These are phyloP conservation scores for Nasonia longicornis DNA, from an alignment of 1,140 invertebrate species.

Conservation along the genomic window DNA sequence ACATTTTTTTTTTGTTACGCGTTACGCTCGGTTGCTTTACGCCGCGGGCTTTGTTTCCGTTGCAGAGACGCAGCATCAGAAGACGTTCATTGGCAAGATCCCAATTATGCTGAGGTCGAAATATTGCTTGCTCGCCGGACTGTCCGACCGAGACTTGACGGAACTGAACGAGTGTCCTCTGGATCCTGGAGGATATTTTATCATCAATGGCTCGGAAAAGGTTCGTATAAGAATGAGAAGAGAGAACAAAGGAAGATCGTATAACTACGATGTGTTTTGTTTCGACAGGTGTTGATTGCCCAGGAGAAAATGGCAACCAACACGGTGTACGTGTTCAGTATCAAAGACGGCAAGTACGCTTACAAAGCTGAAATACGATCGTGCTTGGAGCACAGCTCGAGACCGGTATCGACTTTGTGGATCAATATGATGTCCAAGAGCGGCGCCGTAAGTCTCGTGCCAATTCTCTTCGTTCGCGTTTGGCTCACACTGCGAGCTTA, in stretches of 20 bases:
- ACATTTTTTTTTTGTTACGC: slow-evolving; percentile 60
- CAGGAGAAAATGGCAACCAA: slow-evolving; percentile 99
- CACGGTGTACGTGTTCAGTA: slow-evolving; percentile 98
- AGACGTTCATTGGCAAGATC: slow-evolving; percentile 99
- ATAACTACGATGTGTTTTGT: background rate
- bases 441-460: slow-evolving; percentile 72
- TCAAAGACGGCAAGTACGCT: slow-evolving; percentile 98
- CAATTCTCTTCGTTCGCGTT: background rate
- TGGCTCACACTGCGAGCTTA: background rate
- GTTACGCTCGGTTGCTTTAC: background rate
- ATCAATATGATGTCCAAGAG: slow-evolving; percentile 99
- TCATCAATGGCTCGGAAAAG: slow-evolving; percentile 96
- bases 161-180: slow-evolving; percentile 98
- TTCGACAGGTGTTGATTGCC: slow-evolving; percentile 80
- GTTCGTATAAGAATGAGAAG: slow-evolving; percentile 64
- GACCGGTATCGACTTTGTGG: slow-evolving; percentile 96
- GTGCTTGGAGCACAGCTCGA: slow-evolving; percentile 90
- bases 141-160: slow-evolving; percentile 96
- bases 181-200: slow-evolving; percentile 97
- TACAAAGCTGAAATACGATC: slow-evolving; percentile 97
- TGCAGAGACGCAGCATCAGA: slow-evolving; percentile 72
- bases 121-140: slow-evolving; percentile 91
- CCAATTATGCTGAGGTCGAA: slow-evolving; percentile 98
- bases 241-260: background rate
- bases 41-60: background rate